A percentile compares a stretch with the other conserved stretches of the same genome.
Conservation (phyloP, 2,113 vertebrate genomes). For the Psilopsiagon aurifrons region DNA sequence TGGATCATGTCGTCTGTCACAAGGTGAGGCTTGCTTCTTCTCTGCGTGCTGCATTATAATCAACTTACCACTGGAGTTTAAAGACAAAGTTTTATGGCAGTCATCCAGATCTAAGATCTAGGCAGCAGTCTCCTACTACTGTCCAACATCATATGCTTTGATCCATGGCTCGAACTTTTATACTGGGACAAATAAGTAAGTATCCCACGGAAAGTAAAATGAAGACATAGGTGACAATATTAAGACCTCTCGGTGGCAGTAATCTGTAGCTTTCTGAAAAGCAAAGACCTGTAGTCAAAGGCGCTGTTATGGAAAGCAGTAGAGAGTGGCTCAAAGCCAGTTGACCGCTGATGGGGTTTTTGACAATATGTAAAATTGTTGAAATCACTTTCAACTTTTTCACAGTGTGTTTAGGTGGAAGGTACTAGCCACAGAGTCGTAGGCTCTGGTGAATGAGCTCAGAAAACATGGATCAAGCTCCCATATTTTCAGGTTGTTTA, state of each 20-base stretch:
- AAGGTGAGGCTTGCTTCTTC: conserved; percentile 77
- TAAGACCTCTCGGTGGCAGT: not conserved
- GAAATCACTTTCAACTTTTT: not conserved
- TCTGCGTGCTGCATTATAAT: not conserved
- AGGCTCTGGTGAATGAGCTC: not conserved
- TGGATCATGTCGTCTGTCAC: conserved; percentile 86
- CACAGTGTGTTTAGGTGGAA: not conserved
- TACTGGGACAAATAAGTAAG: not conserved
- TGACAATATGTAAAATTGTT: not conserved
- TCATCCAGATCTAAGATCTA: not conserved
- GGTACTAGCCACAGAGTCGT: not conserved
- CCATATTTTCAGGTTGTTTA: not conserved
- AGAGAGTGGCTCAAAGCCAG: not conserved
- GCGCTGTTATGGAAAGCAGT: not conserved
- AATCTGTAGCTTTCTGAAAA: not conserved
- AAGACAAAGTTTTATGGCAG: not conserved
- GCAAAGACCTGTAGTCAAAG: not conserved
- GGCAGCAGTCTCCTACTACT: not conserved
- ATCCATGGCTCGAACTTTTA: not conserved
- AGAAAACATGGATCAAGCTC: not conserved
- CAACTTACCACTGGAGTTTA: not conserved
- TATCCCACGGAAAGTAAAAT: not conserved
- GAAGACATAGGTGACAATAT: not conserved
- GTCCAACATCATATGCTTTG: not conserved
- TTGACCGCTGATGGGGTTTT: not conserved